phyloP scores from a whole-genome alignment of 2,113 vertebrate species.

The Dunckerocampus dactyliophorus region DNA sequence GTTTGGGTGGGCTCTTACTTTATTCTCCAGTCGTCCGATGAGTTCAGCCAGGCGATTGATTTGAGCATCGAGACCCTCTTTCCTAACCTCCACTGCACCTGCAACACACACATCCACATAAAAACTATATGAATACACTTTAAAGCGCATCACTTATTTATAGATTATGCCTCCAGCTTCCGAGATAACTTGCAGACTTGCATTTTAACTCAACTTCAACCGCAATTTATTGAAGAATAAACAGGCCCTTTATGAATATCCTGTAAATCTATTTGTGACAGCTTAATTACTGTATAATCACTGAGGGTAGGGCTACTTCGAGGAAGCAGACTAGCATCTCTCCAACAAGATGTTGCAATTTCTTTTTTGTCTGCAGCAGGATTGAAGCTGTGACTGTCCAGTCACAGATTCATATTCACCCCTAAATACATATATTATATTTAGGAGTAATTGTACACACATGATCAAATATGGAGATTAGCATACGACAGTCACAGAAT shows the following conservation, averaged over 20 bases:
- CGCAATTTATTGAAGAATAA: constrained; percentile 1
- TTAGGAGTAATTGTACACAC: too few species aligned
- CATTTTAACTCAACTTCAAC: not conserved
- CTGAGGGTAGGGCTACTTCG: too few species aligned
- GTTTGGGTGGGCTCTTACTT: constrained; percentile 70
- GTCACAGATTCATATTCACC: too few species aligned
- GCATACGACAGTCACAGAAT: too few species aligned
- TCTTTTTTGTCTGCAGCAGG: too few species aligned
- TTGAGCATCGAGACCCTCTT: constrained; percentile 87
- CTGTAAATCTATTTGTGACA: not conserved
- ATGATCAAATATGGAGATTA: too few species aligned
- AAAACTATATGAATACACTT: not conserved
- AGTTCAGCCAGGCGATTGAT: constrained; percentile 90
- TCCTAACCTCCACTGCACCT: constrained; percentile 79
- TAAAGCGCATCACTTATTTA: not conserved
- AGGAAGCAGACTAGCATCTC: too few species aligned
- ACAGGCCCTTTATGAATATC: constrained; percentile 6
- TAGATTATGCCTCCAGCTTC: not conserved
- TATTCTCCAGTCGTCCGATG: constrained; percentile 90
- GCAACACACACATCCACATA: constrained; percentile 18
- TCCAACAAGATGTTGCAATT: too few species aligned
- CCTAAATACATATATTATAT: too few species aligned
- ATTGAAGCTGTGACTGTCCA: too few species aligned
- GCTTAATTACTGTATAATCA: not conserved
- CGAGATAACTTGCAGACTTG: not conserved